Conservation (phyloP, 2,888 invertebrate genomes). For the Trichogramma dendrolimi region DNA sequence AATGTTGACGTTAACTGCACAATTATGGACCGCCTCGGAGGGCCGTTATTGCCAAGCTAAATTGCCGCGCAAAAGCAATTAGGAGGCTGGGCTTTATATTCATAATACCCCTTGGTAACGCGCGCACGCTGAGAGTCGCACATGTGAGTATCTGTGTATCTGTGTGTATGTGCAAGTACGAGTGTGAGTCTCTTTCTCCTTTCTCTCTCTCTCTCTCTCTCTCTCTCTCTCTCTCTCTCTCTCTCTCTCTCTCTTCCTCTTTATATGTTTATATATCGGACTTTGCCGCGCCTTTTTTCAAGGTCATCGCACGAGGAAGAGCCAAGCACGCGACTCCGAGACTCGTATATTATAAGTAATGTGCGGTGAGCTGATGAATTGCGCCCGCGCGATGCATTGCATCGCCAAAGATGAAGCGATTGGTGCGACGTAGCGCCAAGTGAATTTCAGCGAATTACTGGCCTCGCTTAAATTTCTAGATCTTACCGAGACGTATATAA, state of each 20-base stretch:
- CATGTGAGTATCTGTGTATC: neutral
- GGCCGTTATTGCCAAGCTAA: constrained; percentile 44
- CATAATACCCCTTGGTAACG: constrained; percentile 37
- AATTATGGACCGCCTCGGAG: constrained; percentile 46
- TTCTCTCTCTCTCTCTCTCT: constrained; percentile 1
- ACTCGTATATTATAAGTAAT: neutral
- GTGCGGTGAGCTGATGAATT: constrained; percentile 21
- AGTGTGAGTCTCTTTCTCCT: no score
- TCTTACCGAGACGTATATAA: no score
- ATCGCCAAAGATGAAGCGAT: neutral
- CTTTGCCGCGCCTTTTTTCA: constrained; percentile 20
- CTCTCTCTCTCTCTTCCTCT: neutral
- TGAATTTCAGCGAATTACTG: neutral
- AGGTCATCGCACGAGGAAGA: constrained; percentile 8
- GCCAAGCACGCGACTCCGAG: neutral
- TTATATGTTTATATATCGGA: neutral
- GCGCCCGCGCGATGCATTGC: constrained; percentile 21
- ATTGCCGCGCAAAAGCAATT: constrained; percentile 46
- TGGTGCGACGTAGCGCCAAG: neutral
- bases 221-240: neutral
- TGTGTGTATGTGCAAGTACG: no score
- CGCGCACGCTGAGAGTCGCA: neutral
- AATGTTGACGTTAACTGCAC: constrained; percentile 49
- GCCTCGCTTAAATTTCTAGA: no score
- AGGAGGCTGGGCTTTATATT: constrained; percentile 41